A percentile compares a stretch with the other conserved stretches of the same genome.
Conservation (phyloP, 2,888 invertebrate genomes). For the Leptura quadrifasciata region DNA sequence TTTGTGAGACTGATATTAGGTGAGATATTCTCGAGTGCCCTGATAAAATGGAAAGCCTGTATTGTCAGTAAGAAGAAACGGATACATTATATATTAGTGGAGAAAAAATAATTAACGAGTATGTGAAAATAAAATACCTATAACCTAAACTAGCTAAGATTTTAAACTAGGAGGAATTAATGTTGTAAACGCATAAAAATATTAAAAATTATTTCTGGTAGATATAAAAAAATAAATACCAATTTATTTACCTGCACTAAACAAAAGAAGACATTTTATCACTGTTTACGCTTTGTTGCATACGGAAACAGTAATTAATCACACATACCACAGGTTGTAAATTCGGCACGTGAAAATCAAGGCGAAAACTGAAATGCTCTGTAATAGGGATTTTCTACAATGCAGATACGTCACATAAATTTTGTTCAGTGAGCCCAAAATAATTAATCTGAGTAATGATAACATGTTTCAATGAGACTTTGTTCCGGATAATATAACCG, state of each 20-base stretch:
- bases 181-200: no score
- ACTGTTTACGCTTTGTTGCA: not conserved
- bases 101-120: no score
- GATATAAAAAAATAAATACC: no score
- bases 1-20: no score
- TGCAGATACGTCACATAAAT: constrained; percentile 22
- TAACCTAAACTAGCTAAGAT: no score
- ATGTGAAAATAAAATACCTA: no score
- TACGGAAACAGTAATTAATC: constrained; percentile 15
- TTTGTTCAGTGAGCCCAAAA: constrained; percentile 18
- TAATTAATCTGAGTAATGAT: constrained; percentile 24
- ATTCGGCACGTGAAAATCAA: not conserved
- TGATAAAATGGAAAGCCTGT: no score
- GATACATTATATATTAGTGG: no score
- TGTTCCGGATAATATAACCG: constrained; percentile 21
- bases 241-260: not conserved
- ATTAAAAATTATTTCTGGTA: no score
- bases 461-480: constrained; percentile 21
- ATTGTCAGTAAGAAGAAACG: no score
- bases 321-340: not conserved
- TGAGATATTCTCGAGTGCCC: no score
- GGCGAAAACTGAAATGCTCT: constrained; percentile 6
- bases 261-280: not conserved
- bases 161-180: no score
- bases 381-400: constrained; percentile 11